These are phyloP conservation scores for Enteromius paludinosus DNA, from an alignment of 2,797 vertebrate species.

Conservation along the genomic window DNA sequence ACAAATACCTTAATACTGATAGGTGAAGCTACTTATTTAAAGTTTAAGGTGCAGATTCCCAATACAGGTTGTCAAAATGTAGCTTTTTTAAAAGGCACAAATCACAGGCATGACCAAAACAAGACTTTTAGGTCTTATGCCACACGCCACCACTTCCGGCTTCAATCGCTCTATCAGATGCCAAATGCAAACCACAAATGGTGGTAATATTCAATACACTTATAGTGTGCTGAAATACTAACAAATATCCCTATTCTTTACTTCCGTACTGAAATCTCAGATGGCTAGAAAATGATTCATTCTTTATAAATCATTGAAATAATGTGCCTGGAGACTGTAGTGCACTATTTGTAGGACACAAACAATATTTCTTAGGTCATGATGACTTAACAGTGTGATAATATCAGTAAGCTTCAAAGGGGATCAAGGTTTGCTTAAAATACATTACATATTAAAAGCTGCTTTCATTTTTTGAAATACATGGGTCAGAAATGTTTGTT, in stretches of 20 bases:
- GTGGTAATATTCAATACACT: neutral
- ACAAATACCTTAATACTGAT: slow-evolving; percentile 3
- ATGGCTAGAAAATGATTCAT: slow-evolving; percentile 3
- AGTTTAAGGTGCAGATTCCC: neutral
- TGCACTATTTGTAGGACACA: neutral
- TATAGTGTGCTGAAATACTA: neutral
- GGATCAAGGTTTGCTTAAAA: neutral
- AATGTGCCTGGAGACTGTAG: neutral
- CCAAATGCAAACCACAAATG: neutral
- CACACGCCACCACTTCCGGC: neutral
- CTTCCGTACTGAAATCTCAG: neutral
- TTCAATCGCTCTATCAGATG: neutral
- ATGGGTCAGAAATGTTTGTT: neutral
- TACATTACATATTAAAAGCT: slow-evolving; percentile 4
- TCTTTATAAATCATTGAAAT: slow-evolving; percentile 2
- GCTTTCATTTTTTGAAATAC: slow-evolving; percentile 9
- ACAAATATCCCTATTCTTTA: neutral
- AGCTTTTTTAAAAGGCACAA: slow-evolving; percentile 21
- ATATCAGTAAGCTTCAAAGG: neutral
- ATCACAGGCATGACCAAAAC: slow-evolving; percentile 17
- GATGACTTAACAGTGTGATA: neutral
- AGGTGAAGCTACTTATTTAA: slow-evolving; percentile 15
- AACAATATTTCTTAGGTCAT: neutral
- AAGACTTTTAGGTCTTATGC: neutral
- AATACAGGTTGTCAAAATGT: neutral